Evolutionary conservation across 2,797 vertebrate species (phyloP).

Genomic region (Apogon talboti): DNA sequence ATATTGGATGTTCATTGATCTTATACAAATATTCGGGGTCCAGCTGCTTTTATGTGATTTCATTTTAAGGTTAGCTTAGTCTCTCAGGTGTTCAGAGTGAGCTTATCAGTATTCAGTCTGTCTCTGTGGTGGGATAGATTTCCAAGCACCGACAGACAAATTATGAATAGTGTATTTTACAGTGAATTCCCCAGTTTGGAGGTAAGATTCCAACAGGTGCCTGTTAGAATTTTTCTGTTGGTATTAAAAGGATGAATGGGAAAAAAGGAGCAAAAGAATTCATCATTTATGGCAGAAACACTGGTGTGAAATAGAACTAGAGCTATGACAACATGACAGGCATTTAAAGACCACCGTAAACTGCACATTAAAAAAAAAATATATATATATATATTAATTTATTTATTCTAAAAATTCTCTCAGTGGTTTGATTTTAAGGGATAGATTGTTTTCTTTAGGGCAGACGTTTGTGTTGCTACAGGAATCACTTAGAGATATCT

Average conservation of each 20-base stretch:
- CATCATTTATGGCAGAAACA: neutral
- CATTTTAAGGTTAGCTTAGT: constrained; percentile 38
- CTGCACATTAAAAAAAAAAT: neutral
- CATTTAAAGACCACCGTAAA: neutral
- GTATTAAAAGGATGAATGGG: neutral
- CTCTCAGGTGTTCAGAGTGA: constrained; percentile 20
- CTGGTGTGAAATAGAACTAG: neutral
- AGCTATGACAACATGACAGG: neutral
- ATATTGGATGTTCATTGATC: constrained; percentile 39
- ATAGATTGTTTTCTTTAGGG: neutral
- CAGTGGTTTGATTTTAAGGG: too few relatives aligned
- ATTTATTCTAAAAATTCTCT: too few relatives aligned
- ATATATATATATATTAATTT: too few relatives aligned
- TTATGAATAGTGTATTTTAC: constrained; percentile 7
- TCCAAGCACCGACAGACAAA: constrained; percentile 14
- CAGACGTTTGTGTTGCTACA: neutral
- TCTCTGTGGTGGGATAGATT: constrained; percentile 17
- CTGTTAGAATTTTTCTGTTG: neutral
- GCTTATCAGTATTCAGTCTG: constrained; percentile 60
- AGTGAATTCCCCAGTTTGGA: constrained; percentile 3
- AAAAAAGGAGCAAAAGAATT: neutral
- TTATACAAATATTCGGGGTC: constrained; percentile 25
- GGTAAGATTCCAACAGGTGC: neutral
- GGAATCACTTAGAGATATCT: neutral
- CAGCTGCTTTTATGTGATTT: constrained; percentile 49